Conservation (phyloP, 2,888 invertebrate species). For the Pegoplata infirma region DNA sequence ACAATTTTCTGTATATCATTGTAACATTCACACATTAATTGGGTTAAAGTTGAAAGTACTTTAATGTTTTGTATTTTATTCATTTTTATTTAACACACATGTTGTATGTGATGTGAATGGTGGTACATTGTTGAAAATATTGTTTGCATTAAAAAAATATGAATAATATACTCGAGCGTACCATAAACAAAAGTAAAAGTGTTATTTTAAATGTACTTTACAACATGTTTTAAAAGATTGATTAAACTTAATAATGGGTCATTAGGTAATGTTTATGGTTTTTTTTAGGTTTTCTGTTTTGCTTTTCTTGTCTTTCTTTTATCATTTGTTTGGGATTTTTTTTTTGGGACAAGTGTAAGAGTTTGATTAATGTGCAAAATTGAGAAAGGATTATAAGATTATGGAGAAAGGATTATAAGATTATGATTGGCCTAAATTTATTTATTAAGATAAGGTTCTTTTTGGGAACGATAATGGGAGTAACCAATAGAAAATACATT, state of each 20-base stretch:
- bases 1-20: slow-evolving; percentile 1
- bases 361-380: too few relatives aligned
- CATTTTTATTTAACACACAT: neutral
- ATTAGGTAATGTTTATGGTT: slow-evolving; percentile 28
- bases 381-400: too few relatives aligned
- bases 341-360: slow-evolving; percentile 11
- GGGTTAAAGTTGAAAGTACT: slow-evolving; percentile 41
- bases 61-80: slow-evolving; percentile 11
- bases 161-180: too few relatives aligned
- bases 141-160: neutral
- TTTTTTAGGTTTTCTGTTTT: too few relatives aligned
- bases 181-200: slow-evolving; percentile 34
- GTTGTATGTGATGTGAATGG: too few relatives aligned
- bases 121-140: neutral
- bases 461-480: too few relatives aligned
- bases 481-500: too few relatives aligned
- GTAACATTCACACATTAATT: slow-evolving; percentile 16
- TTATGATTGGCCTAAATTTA: too few relatives aligned
- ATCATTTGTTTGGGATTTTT: slow-evolving; percentile 9
- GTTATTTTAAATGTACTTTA: neutral
- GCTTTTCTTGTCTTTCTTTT: neutral
- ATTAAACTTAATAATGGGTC: slow-evolving; percentile 45
- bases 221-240: slow-evolving; percentile 38
- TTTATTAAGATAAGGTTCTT: too few relatives aligned
- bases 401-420: too few relatives aligned